A percentile compares a stretch with the other conserved stretches of the same genome.
These are phyloP conservation scores for human (Homo sapiens) DNA, from an alignment of 2,113 vertebrate genomes.

Conservation along the genomic window DNA sequence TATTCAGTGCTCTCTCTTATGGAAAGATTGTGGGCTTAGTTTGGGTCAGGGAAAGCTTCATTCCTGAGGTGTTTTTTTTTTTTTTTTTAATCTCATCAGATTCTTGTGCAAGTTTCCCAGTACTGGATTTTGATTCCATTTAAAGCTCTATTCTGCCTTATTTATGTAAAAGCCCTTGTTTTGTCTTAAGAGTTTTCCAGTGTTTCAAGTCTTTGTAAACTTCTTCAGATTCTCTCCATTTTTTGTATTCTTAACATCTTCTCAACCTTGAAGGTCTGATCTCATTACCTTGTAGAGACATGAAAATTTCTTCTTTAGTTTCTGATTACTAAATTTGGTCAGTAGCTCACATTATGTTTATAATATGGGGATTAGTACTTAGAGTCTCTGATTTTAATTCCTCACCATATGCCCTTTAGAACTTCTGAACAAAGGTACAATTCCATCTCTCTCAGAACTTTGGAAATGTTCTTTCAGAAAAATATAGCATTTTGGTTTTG, in stretches of 20 bases:
- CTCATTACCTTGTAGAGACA: neutral
- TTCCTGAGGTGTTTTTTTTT: neutral
- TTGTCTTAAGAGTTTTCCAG: neutral
- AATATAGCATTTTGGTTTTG: neutral
- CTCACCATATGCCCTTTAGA: neutral
- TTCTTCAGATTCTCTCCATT: neutral
- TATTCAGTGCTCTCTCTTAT: neutral
- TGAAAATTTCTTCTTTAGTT: conserved; percentile 1
- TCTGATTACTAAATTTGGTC: neutral
- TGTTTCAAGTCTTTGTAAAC: neutral
- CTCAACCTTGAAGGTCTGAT: neutral
- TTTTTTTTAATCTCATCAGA: neutral
- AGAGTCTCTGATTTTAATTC: neutral
- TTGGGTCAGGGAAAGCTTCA: neutral
- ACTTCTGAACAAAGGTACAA: neutral
- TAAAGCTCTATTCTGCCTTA: neutral
- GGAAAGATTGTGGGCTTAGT: neutral
- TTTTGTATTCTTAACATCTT: neutral
- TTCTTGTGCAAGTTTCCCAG: neutral
- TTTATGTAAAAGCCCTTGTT: neutral
- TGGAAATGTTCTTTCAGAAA: neutral
- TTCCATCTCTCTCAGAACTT: neutral
- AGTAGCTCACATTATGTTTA: neutral
- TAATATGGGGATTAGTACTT: neutral
- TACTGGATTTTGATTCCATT: neutral